Percentiles rank a stretch among this genome's conserved stretches.
phyloP scores from a whole-genome alignment of 2,797 vertebrate genomes.

The Euthynnus affinis region DNA sequence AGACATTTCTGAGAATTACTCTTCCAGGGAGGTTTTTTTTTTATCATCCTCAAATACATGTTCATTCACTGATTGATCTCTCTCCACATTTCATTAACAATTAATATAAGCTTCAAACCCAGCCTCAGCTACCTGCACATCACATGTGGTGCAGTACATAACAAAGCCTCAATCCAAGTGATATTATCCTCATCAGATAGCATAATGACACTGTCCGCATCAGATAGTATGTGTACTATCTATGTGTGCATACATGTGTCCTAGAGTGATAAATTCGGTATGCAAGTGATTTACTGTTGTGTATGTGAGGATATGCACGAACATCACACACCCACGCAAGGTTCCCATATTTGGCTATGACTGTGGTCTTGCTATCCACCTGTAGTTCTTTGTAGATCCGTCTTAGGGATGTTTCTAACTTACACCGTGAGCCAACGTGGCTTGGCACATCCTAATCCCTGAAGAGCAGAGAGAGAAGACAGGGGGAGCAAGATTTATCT shows the following conservation, averaged over 20 bases:
- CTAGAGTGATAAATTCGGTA: constrained; percentile 38
- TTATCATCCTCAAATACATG: neutral
- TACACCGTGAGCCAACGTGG: constrained; percentile 38
- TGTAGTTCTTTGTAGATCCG: constrained; percentile 22
- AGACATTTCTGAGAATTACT: constrained; percentile 12
- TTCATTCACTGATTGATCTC: neutral
- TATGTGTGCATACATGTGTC: constrained; percentile 20
- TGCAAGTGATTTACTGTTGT: constrained; percentile 20
- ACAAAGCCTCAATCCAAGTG: neutral
- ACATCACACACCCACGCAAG: constrained; percentile 8
- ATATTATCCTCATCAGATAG: constrained; percentile 54
- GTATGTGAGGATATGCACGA: constrained; percentile 35
- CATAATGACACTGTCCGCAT: constrained; percentile 46
- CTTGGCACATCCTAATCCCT: constrained; percentile 50
- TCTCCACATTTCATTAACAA: neutral
- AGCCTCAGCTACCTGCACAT: constrained; percentile 6
- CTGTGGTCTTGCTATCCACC: constrained; percentile 25
- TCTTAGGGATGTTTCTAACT: constrained; percentile 40
- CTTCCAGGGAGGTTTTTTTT: neutral
- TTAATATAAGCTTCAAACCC: neutral
- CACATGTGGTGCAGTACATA: neutral
- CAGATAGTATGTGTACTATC: constrained; percentile 34
- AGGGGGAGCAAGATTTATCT: constrained; percentile 52
- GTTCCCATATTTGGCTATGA: constrained; percentile 44
- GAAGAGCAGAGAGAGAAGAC: constrained; percentile 38